Evolutionary conservation across 2,797 vertebrate species (phyloP).

Genomic region (Onychomys torridus): DNA sequence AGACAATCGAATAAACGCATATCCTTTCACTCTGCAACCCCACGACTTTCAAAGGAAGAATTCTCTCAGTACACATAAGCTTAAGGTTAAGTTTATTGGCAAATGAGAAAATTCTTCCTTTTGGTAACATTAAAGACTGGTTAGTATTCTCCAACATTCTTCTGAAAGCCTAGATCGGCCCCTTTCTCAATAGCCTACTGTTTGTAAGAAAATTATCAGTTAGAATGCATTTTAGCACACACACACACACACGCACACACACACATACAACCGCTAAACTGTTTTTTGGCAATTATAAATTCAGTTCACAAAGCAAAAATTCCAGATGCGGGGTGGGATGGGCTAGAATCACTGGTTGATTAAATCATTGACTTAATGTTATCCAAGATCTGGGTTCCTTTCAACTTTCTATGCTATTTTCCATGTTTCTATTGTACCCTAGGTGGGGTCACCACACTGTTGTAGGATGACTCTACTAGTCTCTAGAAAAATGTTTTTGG

Average conservation of each 20-base stretch:
- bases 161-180: not conserved
- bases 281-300: not conserved
- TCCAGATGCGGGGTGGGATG: not conserved
- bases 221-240: not conserved
- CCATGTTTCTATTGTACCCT: not conserved
- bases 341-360: not conserved
- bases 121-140: not conserved
- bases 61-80: not conserved
- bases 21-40: not conserved
- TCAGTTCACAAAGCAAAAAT: not conserved
- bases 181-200: not conserved
- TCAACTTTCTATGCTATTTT: not conserved
- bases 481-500: not conserved
- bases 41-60: not conserved
- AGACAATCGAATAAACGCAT: not conserved
- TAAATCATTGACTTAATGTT: not conserved
- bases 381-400: not conserved
- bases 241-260: not conserved
- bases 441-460: not conserved
- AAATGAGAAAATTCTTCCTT: not conserved
- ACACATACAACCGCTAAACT: not conserved
- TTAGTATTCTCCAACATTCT: not conserved
- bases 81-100: constrained; percentile 17
- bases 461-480: not conserved
- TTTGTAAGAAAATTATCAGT: not conserved